Percentiles rank a stretch among this genome's conserved stretches.
Conservation (phyloP, 2,797 vertebrate genomes). For the Pangasius mekongensis region DNA sequence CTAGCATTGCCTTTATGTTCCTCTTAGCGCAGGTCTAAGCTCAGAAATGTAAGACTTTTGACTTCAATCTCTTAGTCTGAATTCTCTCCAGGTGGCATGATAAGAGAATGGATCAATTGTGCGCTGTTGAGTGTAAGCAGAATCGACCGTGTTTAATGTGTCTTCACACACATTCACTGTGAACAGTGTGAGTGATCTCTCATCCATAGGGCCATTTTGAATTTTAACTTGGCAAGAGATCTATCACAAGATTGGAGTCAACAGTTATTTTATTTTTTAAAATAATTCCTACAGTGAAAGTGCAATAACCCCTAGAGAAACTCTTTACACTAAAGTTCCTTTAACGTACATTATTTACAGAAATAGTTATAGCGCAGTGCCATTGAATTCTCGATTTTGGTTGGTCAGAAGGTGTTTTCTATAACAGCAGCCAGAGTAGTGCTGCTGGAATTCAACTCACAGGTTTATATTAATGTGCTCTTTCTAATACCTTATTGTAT, state of each 20-base stretch:
- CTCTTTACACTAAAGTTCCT: neutral
- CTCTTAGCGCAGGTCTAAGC: conserved; percentile 12
- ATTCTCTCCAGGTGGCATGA: conserved; percentile 26
- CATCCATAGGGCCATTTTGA: neutral
- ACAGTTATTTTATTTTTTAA: neutral
- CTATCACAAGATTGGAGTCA: neutral
- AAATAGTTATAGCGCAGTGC: neutral
- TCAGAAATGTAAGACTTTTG: neutral
- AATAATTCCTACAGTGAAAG: neutral
- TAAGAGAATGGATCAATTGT: conserved; percentile 29
- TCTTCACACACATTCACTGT: conserved; percentile 19
- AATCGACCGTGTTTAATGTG: conserved; percentile 37
- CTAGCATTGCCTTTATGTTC: neutral
- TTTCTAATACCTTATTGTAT: neutral
- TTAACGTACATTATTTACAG: neutral
- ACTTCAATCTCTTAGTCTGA: conserved; percentile 7
- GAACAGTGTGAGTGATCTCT: neutral
- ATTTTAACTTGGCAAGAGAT: neutral
- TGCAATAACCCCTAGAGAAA: neutral
- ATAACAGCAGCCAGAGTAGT: neutral
- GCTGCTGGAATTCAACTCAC: neutral
- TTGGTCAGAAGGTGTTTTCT: neutral
- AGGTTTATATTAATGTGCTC: neutral
- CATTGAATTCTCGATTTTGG: neutral
- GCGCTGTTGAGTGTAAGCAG: conserved; percentile 21